Evolutionary conservation across 2,113 vertebrate genomes (phyloP).

Genomic region (Pionites leucogaster): DNA sequence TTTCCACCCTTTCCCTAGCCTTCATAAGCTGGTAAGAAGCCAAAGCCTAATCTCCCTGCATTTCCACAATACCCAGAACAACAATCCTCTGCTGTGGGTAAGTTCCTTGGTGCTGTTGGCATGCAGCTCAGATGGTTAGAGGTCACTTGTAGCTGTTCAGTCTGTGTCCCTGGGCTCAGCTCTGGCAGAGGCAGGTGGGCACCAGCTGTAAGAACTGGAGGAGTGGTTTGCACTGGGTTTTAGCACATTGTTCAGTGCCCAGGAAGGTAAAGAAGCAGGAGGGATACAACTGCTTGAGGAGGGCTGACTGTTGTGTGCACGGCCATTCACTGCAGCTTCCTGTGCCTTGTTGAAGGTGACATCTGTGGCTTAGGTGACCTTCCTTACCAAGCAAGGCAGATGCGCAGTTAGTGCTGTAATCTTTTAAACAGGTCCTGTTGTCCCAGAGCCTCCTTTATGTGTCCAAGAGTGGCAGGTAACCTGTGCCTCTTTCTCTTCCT

Average conservation of each 20-base stretch:
- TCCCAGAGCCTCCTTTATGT: not conserved
- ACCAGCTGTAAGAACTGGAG: not conserved
- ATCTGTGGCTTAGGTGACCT: not conserved
- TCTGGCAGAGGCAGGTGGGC: not conserved
- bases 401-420: not conserved
- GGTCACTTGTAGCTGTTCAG: not conserved
- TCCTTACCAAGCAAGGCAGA: not conserved
- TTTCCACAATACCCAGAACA: not conserved
- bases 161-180: not conserved
- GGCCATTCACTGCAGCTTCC: not conserved
- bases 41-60: not conserved
- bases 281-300: not conserved
- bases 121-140: not conserved
- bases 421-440: not conserved
- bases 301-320: not conserved
- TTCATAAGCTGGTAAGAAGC: not conserved
- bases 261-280: not conserved
- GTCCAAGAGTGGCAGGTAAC: not conserved
- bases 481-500: not conserved
- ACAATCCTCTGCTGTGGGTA: not conserved
- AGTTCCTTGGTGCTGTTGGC: not conserved
- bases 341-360: not conserved
- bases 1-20: not conserved
- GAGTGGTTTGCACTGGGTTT: not conserved
- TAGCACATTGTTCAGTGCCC: not conserved